Conservation (phyloP, 2,797 vertebrate species). For the Echeneis naucrates region DNA sequence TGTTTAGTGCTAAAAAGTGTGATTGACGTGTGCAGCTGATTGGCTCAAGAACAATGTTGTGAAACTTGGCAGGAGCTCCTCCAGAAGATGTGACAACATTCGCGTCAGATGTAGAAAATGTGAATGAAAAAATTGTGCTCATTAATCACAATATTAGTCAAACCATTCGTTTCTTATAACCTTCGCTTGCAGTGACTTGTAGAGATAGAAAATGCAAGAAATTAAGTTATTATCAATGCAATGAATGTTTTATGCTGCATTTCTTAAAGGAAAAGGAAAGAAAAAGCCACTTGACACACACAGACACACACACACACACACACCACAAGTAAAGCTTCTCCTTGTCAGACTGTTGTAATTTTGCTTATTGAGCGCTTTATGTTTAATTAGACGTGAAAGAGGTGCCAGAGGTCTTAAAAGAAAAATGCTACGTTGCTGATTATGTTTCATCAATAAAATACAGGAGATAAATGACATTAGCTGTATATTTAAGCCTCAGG, state of each 20-base stretch:
- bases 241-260: not conserved
- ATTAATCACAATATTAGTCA: not conserved
- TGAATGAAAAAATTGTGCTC: not conserved
- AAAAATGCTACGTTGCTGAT: not conserved
- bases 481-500: not conserved
- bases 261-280: not conserved
- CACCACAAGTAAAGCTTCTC: not conserved
- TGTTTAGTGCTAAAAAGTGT: not conserved
- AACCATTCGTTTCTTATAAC: too few relatives aligned
- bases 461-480: not conserved
- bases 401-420: not conserved
- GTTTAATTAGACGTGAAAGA: not conserved
- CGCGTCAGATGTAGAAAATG: not conserved
- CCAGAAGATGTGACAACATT: not conserved
- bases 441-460: not conserved
- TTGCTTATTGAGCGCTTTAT: not conserved
- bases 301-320: not conserved
- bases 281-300: not conserved
- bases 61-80: not conserved
- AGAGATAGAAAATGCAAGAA: not conserved
- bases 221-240: not conserved
- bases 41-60: not conserved
- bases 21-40: conserved; percentile 1
- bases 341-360: not conserved
- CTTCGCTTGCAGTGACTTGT: not conserved